Percentiles rank a stretch among this genome's conserved stretches.
Conservation (phyloP, 2,113 vertebrate genomes). For the Lethenteron reissneri region DNA sequence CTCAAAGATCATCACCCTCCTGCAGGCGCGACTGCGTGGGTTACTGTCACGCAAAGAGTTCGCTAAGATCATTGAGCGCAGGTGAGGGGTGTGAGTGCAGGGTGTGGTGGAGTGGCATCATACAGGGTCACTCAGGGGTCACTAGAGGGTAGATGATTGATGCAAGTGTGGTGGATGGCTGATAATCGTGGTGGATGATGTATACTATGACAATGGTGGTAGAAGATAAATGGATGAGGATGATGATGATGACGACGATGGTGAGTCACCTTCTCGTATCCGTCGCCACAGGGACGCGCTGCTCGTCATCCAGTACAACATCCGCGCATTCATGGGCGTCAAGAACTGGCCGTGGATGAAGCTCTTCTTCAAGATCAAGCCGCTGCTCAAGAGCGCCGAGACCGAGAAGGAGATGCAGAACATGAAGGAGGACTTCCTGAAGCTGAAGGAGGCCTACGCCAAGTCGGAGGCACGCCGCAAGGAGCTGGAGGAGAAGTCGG, state of each 20-base stretch:
- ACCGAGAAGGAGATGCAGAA: constrained; percentile 54
- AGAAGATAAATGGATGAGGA: too few species aligned
- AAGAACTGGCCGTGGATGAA: constrained; percentile 90
- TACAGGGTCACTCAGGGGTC: too few species aligned
- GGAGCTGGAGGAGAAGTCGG: constrained; percentile 69
- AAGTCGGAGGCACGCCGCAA: constrained; percentile 55
- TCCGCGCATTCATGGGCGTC: constrained; percentile 60
- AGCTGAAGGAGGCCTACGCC: constrained; percentile 53
- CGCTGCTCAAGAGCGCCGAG: constrained; percentile 55
- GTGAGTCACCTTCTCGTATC: neutral
- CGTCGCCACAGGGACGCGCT: constrained; percentile 28
- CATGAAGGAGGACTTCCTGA: constrained; percentile 53
- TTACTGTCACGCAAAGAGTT: constrained; percentile 54
- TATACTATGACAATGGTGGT: too few species aligned
- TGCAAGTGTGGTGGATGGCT: too few species aligned
- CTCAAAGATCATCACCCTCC: constrained; percentile 49
- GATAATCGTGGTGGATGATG: too few species aligned
- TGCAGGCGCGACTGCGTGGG: constrained; percentile 50
- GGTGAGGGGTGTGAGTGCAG: constrained; percentile 19
- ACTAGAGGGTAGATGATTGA: too few species aligned
- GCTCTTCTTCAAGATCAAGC: constrained; percentile 89
- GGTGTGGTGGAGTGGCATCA: too few species aligned
- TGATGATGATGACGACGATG: too few species aligned
- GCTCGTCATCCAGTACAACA: constrained; percentile 80
- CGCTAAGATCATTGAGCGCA: constrained; percentile 54